Evolutionary conservation across 2,113 vertebrate species (phyloP).

Genomic region (Chlamydotis undulata): DNA sequence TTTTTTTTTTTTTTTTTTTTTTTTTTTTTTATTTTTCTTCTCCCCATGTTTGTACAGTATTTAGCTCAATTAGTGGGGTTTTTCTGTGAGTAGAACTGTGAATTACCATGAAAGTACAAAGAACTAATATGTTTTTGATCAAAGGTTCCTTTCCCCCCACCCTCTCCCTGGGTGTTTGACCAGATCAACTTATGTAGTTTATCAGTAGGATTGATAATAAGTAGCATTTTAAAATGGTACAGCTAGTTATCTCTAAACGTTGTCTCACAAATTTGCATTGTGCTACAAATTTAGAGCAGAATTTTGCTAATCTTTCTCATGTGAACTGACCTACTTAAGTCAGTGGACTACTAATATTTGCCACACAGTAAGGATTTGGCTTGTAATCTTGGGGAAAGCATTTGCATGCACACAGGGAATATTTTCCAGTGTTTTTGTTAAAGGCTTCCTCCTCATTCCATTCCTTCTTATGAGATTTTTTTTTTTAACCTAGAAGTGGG

Average conservation of each 20-base stretch:
- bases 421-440: constrained; percentile 14
- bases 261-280: not conserved
- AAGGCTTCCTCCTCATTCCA: not conserved
- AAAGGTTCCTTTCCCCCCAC: not conserved
- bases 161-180: not conserved
- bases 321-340: constrained; percentile 55
- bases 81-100: not conserved
- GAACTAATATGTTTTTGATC: not conserved
- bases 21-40: not conserved
- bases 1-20: too few relatives aligned
- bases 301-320: constrained; percentile 53
- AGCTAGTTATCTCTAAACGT: not conserved
- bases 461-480: not conserved
- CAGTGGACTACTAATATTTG: constrained; percentile 33
- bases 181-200: not conserved
- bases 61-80: not conserved
- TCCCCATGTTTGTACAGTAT: not conserved
- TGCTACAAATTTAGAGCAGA: constrained; percentile 8
- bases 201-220: not conserved
- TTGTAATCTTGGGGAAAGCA: constrained; percentile 11
- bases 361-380: constrained; percentile 38
- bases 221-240: not conserved
- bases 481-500: not conserved
- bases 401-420: constrained; percentile 41
- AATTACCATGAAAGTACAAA: not conserved